Conservation (phyloP, 2,888 invertebrate species). For the Spatulosminthurus flaviceps region DNA sequence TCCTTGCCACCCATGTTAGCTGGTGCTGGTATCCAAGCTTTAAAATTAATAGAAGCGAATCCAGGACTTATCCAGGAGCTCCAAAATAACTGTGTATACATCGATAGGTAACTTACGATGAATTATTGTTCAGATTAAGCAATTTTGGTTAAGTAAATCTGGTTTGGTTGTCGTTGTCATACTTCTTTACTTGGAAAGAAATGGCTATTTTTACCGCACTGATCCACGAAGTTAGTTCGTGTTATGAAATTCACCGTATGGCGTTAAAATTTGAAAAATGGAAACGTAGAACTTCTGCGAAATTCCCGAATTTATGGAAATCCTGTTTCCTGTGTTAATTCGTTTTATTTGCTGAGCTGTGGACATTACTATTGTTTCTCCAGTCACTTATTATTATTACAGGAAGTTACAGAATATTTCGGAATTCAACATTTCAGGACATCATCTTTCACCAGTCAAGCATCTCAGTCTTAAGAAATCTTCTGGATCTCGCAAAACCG, state of each 20-base stretch:
- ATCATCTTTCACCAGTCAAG: conserved; percentile 77
- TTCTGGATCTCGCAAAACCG: conserved; percentile 66
- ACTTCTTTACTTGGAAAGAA: too few species aligned
- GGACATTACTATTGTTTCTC: too few species aligned
- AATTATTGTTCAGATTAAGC: background rate
- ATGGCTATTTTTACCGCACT: too few species aligned
- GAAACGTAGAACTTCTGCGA: too few species aligned
- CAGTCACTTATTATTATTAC: too few species aligned
- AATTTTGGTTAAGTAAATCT: too few species aligned
- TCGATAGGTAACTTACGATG: conserved; percentile 69
- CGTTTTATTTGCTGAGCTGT: background rate
- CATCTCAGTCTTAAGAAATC: conserved; percentile 74
- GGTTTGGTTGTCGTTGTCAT: too few species aligned
- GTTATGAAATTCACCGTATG: too few species aligned
- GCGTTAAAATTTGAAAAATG: too few species aligned
- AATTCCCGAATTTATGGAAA: too few species aligned
- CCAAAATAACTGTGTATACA: conserved; percentile 70
- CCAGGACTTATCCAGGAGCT: conserved; percentile 74
- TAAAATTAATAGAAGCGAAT: conserved; percentile 78
- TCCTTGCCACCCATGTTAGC: conserved; percentile 93
- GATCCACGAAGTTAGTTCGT: too few species aligned
- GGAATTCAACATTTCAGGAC: conserved; percentile 69
- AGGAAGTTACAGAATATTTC: conserved; percentile 27
- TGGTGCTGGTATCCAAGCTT: conserved; percentile 82
- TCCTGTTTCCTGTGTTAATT: background rate